Evolutionary conservation across 2,113 vertebrate species (phyloP), one percentile per base, ranked within the genome.

Genomic region (Bombycilla garrulus): DNA sequence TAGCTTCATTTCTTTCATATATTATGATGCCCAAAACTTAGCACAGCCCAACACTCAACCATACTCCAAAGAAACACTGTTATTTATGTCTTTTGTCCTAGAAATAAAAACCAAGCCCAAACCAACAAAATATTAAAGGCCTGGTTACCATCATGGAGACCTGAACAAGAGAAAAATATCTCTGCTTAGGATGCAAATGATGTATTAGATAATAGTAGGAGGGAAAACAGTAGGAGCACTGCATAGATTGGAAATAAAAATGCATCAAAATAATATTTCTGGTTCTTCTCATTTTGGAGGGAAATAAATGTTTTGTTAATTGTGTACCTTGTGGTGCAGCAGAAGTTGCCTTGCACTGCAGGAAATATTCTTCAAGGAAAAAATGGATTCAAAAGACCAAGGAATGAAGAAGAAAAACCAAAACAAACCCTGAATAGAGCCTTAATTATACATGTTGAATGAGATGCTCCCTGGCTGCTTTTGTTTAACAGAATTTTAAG

Each of bases 401-500:
- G 35, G 26, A 86, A 51, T 0, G 1, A 74, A 81, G 28, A 36
- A 18, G 21, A 19, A 61, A 85, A 51, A 2, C 1, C 31, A 84
- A 88, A 89, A 5, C 33, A 81, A 89, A 54, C 12, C 29, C 56
- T 51, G 29, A 95, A 53, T 4, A 80, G 31, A 86, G 5, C 44
- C 62, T 77, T 92, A 95, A 92, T 94, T 93, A 73, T 51, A 85
- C 38, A 40, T 48, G 70, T 82, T 91, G 57, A 94, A 66, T 90
- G 90, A 77, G 81, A 47, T 15, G 29, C 9, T 90, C 38, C 66
- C 42, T 29, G 44, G 28, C 13, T 94, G 33, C 8, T 87, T 86
- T 88, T 60, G 8, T 95, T 92, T 92, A 91, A 94, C 1, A 6
- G 29, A 82, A 91, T 93, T 96, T 91, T 91, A 89, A 87, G 90